These are phyloP conservation scores for Calliphora vicina DNA, from an alignment of 1,140 invertebrate genomes.

Conservation along the genomic window DNA sequence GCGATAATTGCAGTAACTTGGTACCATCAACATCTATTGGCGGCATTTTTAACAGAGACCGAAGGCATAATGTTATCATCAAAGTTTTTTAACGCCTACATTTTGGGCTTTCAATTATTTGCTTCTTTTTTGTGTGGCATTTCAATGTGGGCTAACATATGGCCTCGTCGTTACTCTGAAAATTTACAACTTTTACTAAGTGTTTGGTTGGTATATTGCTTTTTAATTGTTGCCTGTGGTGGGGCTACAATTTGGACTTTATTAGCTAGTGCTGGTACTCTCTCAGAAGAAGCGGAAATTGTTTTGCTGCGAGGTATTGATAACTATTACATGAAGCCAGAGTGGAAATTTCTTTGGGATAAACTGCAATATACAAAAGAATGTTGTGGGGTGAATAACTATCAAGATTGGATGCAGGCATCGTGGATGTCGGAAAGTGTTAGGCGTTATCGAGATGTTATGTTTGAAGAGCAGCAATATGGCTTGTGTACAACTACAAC, in stretches of 20 bases:
- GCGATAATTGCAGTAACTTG: slow-evolving; percentile 48
- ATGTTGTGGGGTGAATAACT: slow-evolving; percentile 55
- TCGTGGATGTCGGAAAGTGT: slow-evolving; percentile 51
- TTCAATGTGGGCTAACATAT: slow-evolving; percentile 51
- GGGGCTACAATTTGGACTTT: slow-evolving; percentile 49
- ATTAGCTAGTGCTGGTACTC: slow-evolving; percentile 42
- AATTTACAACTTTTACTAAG: slow-evolving; percentile 50
- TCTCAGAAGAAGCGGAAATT: slow-evolving; percentile 46
- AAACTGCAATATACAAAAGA: slow-evolving; percentile 51
- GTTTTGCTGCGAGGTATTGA: slow-evolving; percentile 54
- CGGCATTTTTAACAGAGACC: slow-evolving; percentile 45
- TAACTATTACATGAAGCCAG: slow-evolving; percentile 54
- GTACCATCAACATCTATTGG: slow-evolving; percentile 48
- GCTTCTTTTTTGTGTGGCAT: slow-evolving; percentile 50
- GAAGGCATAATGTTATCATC: slow-evolving; percentile 46
- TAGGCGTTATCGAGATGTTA: background rate
- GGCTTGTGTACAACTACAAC: background rate
- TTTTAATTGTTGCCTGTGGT: slow-evolving; percentile 50
- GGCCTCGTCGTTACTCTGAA: slow-evolving; percentile 50
- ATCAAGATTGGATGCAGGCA: slow-evolving; percentile 58
- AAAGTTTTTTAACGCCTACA: slow-evolving; percentile 48
- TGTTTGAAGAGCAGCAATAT: background rate
- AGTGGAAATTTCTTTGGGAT: slow-evolving; percentile 60
- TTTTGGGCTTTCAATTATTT: slow-evolving; percentile 48
- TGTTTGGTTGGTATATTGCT: slow-evolving; percentile 55